Base-by-base conservation (phyloP, 1,140 invertebrate genomes). In the Pogonus chalceus region DNA sequence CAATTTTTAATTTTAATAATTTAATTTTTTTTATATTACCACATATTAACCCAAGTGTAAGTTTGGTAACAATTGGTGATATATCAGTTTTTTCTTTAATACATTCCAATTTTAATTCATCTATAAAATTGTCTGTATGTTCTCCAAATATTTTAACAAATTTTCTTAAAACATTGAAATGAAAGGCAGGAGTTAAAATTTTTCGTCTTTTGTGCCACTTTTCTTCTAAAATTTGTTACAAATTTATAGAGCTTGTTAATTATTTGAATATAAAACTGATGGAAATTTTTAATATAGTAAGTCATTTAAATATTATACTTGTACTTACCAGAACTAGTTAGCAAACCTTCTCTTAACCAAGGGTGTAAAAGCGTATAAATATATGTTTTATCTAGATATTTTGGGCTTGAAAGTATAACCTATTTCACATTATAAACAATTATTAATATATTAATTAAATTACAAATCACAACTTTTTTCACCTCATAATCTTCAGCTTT, bases 141-240 rank as follows among this genome's bases (percentile, higher is more conserved):
- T 73, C 71, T 61, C 73, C 68, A 62, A 78, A 59, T 35, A 63
- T 76, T 2, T 78, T 71, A 21, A 88, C 62, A 62, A 90, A 91
- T 60, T 85, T 79, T 55, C 88, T 79, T 1, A 92, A 69, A 50
- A 92, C 90, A 55, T 82, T 81, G 65, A 90, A 90, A 65, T 92
- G 89, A 65, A 92, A 91, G 0, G 85, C 81, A 12, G 87, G 85
- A 1, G 89, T 91, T 4, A 92, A 62, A 43, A 90, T 71, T 69
- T 87, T 89, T 24, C 89, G 68, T 46, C 86, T 64, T 0, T 62
- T 65, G 16, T 79, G 76, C 89, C 89, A 92, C 73, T 88, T 87
- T 4, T 72, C 65, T n/a, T 85, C 86, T 51, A 18, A 18, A 49
- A 49, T 2, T 20, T 1, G 16, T n/a, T n/a, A 51, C n/a, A 22